Conservation (phyloP, 2,113 vertebrate species). For the Pollimyrus isidori region DNA sequence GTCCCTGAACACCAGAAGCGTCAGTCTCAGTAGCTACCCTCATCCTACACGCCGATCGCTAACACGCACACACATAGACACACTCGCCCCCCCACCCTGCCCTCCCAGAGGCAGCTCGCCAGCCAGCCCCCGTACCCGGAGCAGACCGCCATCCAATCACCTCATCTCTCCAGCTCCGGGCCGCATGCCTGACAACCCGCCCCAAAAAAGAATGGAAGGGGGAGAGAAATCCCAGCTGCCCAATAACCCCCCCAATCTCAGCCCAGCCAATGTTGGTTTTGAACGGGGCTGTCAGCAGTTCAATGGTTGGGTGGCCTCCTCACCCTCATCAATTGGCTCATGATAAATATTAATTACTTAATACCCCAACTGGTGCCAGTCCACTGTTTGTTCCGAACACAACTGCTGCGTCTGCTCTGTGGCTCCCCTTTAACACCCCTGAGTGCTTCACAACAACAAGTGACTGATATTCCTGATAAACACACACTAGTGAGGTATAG, state of each 20-base stretch:
- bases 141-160: slow-evolving; percentile 52
- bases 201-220: slow-evolving; percentile 27
- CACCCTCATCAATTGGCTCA: slow-evolving; percentile 27
- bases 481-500: too few species aligned
- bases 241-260: background rate
- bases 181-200: slow-evolving; percentile 37
- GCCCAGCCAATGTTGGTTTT: background rate
- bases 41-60: slow-evolving; percentile 33
- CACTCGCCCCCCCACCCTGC: background rate
- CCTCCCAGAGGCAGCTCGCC: slow-evolving; percentile 7
- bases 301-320: slow-evolving; percentile 26
- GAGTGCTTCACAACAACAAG: background rate
- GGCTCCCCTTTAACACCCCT: background rate
- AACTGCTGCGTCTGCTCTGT: background rate
- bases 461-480: background rate
- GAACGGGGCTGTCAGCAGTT: slow-evolving; percentile 37
- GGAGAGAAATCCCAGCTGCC: background rate
- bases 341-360: slow-evolving; percentile 30
- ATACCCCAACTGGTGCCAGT: slow-evolving; percentile 20
- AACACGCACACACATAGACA: slow-evolving; percentile 25
- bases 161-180: slow-evolving; percentile 36
- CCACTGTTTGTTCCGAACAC: slow-evolving; percentile 21
- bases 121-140: slow-evolving; percentile 42
- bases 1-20: background rate
- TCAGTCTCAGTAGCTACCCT: slow-evolving; percentile 44